Evolutionary conservation across 2,888 invertebrate genomes (phyloP).

Genomic region (Dichetophora obliterata): DNA sequence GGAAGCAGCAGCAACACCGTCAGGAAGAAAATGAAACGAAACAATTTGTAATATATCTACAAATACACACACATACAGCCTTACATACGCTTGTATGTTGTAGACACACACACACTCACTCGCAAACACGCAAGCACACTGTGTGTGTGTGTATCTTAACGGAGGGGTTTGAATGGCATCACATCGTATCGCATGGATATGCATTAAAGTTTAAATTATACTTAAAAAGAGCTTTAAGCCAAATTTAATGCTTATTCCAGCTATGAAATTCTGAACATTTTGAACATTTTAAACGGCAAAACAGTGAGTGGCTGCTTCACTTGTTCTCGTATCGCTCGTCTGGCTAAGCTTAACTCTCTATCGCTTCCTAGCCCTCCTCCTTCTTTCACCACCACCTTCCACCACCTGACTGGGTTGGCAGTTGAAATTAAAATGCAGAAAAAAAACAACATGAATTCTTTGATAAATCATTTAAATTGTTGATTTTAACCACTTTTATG

Average conservation of each 20-base stretch:
- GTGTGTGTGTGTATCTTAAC: slow-evolving; percentile 13
- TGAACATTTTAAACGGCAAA: not conserved
- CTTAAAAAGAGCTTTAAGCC: slow-evolving; percentile 31
- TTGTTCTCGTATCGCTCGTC: too few relatives aligned
- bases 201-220: slow-evolving; percentile 41
- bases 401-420: not conserved
- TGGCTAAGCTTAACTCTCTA: too few relatives aligned
- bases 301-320: not conserved
- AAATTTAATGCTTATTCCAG: slow-evolving; percentile 31
- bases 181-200: slow-evolving; percentile 11
- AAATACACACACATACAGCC: slow-evolving; percentile 50
- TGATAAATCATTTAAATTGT: slow-evolving; percentile 26
- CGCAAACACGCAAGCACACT: slow-evolving; percentile 20
- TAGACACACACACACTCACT: slow-evolving; percentile 43
- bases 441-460: slow-evolving; percentile 16
- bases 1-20: not conserved
- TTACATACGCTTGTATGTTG: slow-evolving; percentile 13
- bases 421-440: not conserved
- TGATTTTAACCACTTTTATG: slow-evolving; percentile 30
- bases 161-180: slow-evolving; percentile 1
- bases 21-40: slow-evolving; percentile 53
- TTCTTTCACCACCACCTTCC: not conserved
- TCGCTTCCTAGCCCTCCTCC: too few relatives aligned
- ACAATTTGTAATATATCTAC: slow-evolving; percentile 66
- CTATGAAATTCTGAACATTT: not conserved